phyloP scores from a whole-genome alignment of 2,888 invertebrate genomes.

The Athalia rosae region DNA sequence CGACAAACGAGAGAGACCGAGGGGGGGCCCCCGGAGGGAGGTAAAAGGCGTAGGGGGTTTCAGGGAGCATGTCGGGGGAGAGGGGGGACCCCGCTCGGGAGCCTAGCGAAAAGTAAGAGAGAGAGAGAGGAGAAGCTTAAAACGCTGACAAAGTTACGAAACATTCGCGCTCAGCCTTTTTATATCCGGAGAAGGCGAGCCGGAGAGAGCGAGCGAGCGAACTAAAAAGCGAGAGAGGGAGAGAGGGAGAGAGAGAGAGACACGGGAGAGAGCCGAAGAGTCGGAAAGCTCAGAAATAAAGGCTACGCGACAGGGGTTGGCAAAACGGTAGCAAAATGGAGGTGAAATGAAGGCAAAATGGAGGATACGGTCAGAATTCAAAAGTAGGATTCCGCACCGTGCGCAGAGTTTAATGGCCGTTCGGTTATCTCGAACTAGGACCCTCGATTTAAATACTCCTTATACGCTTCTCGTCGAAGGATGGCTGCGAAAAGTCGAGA shows the following conservation, averaged over 20 bases:
- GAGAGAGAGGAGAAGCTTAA: slow-evolving; percentile 58
- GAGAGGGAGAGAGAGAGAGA: slow-evolving; percentile 43
- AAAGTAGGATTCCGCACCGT: slow-evolving; percentile 27
- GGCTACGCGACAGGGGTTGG: slow-evolving; percentile 34
- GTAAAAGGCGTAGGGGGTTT: not conserved
- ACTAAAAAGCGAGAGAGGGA: slow-evolving; percentile 48
- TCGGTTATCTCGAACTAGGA: slow-evolving; percentile 18
- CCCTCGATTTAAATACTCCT: slow-evolving; percentile 27
- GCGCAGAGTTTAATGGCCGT: slow-evolving; percentile 24
- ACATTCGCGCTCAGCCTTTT: slow-evolving; percentile 64
- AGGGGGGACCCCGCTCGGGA: slow-evolving; percentile 39
- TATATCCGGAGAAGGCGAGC: slow-evolving; percentile 54
- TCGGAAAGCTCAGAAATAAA: slow-evolving; percentile 52
- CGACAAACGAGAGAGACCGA: slow-evolving; percentile 27
- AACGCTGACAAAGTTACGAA: slow-evolving; percentile 71
- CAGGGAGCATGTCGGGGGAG: not conserved
- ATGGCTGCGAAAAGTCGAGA: no score
- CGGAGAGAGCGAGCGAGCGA: slow-evolving; percentile 43
- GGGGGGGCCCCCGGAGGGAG: slow-evolving; percentile 9
- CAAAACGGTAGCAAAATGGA: slow-evolving; percentile 40
- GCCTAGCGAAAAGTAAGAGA: slow-evolving; percentile 46
- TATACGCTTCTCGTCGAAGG: not conserved
- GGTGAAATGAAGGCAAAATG: slow-evolving; percentile 38
- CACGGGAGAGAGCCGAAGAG: slow-evolving; percentile 46
- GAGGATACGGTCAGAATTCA: slow-evolving; percentile 51